Evolutionary conservation across 2,888 invertebrate species (phyloP).

Genomic region (Drosophila robusta): DNA sequence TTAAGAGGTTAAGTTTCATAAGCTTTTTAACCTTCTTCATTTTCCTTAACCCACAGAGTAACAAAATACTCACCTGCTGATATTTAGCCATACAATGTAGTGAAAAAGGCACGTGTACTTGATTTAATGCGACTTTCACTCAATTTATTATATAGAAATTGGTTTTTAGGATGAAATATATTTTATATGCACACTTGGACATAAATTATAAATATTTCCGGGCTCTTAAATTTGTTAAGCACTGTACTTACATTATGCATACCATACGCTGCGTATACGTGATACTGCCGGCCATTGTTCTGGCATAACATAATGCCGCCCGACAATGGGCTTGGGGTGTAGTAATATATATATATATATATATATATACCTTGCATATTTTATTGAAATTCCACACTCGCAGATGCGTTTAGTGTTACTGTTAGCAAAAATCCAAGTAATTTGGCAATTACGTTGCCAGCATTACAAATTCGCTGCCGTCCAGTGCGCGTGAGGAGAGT

Average conservation of each 20-base stretch:
- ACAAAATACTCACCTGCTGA: background rate
- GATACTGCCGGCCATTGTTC: slow-evolving; percentile 32
- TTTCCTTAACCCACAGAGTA: no score
- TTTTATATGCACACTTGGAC: background rate
- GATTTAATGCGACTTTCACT: background rate
- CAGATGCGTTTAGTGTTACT: slow-evolving; percentile 71
- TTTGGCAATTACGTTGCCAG: slow-evolving; percentile 73
- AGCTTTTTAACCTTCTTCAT: no score
- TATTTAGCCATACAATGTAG: background rate
- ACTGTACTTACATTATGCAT: slow-evolving; percentile 3
- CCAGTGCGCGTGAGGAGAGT: slow-evolving; percentile 17
- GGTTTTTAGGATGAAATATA: background rate
- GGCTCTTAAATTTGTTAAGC: slow-evolving; percentile 29
- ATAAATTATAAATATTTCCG: slow-evolving; percentile 21
- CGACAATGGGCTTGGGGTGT: no score
- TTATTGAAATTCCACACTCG: slow-evolving; percentile 78
- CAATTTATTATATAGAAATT: slow-evolving; percentile 4
- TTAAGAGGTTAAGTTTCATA: no score
- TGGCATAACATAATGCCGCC: background rate
- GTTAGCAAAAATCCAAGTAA: slow-evolving; percentile 69
- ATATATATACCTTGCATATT: slow-evolving; percentile 68
- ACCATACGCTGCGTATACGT: slow-evolving; percentile 52
- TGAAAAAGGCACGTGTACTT: background rate
- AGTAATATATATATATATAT: slow-evolving; percentile 5
- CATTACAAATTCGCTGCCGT: slow-evolving; percentile 64